Conservation (phyloP, 2,113 vertebrate species). For the Actinemys pallida region DNA sequence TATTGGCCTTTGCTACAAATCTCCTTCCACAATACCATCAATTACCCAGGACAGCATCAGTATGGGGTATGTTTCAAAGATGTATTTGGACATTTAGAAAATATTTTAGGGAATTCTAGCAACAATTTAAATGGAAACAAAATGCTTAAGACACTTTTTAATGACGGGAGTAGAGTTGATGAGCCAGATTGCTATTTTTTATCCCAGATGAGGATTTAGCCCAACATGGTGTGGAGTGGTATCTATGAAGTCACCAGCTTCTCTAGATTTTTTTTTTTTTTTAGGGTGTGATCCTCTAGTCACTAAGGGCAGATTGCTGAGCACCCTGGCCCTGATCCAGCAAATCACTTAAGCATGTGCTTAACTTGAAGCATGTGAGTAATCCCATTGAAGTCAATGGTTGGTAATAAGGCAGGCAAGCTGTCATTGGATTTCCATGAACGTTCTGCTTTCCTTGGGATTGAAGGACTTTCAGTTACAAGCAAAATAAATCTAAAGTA, state of each 20-base stretch:
- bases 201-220: background rate
- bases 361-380: background rate
- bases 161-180: background rate
- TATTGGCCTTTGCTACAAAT: background rate
- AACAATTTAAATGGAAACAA: background rate
- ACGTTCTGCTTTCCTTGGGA: background rate
- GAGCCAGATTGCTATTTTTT: background rate
- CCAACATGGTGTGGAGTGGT: fast-evolving
- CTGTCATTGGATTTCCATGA: background rate
- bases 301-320: background rate
- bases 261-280: background rate
- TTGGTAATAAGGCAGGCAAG: background rate
- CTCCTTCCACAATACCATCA: background rate
- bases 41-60: background rate
- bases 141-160: fast-evolving
- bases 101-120: background rate
- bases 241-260: fast-evolving
- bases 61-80: background rate
- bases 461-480: background rate
- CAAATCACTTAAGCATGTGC: fast-evolving
- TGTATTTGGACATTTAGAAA: background rate
- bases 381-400: background rate
- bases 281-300: fast-evolving
- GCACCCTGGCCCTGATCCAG: background rate
- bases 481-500: background rate